Evolutionary conservation across 2,888 invertebrate genomes (phyloP), one percentile per base, ranked within the genome.

Genomic region (Neocrepidodera transversa): DNA sequence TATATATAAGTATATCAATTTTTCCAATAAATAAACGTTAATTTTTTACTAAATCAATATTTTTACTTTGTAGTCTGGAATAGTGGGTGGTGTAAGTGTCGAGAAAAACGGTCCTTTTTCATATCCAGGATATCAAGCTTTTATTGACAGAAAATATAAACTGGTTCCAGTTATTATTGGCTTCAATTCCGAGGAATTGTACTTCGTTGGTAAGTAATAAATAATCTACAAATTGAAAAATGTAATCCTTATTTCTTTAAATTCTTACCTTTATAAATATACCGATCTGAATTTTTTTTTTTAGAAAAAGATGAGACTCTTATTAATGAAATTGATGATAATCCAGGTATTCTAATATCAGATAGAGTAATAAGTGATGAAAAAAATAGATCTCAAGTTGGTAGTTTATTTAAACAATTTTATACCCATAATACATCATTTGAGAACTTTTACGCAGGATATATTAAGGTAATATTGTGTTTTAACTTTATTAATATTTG

Each of bases 181-280:
- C 1, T 48, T 48, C n/a, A 48, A 48, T 35, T 48, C 48, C 10
- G 48, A 48, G 32, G 48, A 48, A 30, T 32, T 16, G 35, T n/a
- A 32, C n/a, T 48, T 32, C 14, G 10, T 17, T 5, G 14, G 48
- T 48, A 17, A 48, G 30, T 30, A 8, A 5, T 5, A 23, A 23
- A 23, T 23, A 23, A 5, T 23, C 4, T 23, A 23, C n/a, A n/a
- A n/a, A n/a, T n/a, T n/a, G n/a, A n/a, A n/a, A n/a, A n/a, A n/a
- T n/a, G n/a, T n/a, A n/a, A n/a, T n/a, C n/a, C n/a, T n/a, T n/a
- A n/a, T n/a, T n/a, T n/a, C n/a, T n/a, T n/a, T n/a, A n/a, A n/a
- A n/a, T n/a, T n/a, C n/a, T n/a, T n/a, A n/a, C n/a, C n/a, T n/a
- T n/a, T n/a, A n/a, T n/a, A n/a, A n/a, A n/a, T n/a, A n/a, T n/a